These are phyloP conservation scores for Odobenus rosmarus DNA, from an alignment of 2,113 vertebrate species.

Conservation along the genomic window DNA sequence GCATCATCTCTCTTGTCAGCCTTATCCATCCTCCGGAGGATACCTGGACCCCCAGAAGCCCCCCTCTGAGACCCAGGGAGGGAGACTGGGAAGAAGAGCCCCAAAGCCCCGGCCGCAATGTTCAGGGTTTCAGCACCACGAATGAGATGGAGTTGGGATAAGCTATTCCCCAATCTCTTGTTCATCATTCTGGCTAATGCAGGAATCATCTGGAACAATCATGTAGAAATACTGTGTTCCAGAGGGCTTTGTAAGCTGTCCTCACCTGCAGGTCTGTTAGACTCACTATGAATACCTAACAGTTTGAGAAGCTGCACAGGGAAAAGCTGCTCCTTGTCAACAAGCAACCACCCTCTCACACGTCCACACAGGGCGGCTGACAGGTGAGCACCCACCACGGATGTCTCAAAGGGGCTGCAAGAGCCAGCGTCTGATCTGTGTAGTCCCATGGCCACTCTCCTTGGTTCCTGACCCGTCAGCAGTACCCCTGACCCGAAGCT, in stretches of 20 bases:
- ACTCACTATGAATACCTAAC: background rate
- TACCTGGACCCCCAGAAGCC: background rate
- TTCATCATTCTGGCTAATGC: background rate
- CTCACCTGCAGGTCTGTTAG: background rate
- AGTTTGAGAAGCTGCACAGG: background rate
- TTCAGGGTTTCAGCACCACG: background rate
- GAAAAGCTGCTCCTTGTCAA: background rate
- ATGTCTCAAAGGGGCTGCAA: background rate
- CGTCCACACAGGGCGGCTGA: background rate
- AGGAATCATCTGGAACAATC: background rate
- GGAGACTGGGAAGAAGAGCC: background rate
- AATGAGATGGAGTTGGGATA: background rate
- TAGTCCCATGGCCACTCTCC: rapidly evolving
- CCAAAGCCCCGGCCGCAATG: rapidly evolving
- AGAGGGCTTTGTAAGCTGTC: background rate
- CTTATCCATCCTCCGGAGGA: background rate
- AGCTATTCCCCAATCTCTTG: background rate
- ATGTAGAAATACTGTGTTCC: background rate
- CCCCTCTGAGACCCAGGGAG: background rate
- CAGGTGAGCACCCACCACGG: background rate
- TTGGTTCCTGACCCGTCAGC: background rate
- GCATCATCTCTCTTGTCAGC: rapidly evolving
- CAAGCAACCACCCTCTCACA: background rate
- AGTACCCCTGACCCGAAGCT: background rate
- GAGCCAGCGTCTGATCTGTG: background rate